Evolutionary conservation across 2,113 vertebrate genomes (phyloP).

Genomic region (Coracopsis vasa): DNA sequence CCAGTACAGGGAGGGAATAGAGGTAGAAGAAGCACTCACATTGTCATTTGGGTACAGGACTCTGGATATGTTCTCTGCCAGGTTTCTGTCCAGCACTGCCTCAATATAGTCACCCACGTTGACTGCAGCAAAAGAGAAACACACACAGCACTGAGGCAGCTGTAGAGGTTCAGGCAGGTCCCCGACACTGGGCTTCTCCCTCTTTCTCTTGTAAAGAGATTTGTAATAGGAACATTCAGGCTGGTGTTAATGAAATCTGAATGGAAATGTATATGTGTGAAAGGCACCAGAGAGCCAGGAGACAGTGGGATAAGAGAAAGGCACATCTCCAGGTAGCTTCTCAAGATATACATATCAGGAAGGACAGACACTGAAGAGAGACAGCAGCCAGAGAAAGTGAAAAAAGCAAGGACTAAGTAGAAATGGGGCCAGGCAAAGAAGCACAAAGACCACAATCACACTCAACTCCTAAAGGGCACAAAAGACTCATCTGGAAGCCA

Average conservation of each 20-base stretch:
- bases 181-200: neutral
- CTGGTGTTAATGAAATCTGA: neutral
- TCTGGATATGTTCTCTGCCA: constrained; percentile 90
- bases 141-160: neutral
- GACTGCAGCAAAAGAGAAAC: constrained; percentile 68
- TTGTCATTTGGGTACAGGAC: constrained; percentile 90
- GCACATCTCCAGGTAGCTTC: neutral
- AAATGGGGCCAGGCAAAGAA: neutral
- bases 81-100: constrained; percentile 86
- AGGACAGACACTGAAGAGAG: neutral
- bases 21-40: constrained; percentile 66
- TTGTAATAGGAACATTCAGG: neutral
- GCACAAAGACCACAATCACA: neutral
- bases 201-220: neutral
- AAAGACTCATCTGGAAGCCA: neutral
- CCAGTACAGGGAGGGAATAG: neutral
- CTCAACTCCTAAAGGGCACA: neutral
- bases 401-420: neutral
- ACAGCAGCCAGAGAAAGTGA: neutral
- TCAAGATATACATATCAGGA: neutral
- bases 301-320: neutral
- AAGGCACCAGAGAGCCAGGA: neutral
- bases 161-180: neutral
- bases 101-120: constrained; percentile 87
- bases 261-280: neutral